These are phyloP conservation scores for Etheostoma perlongum DNA, from an alignment of 2,797 vertebrate species.

Conservation along the genomic window DNA sequence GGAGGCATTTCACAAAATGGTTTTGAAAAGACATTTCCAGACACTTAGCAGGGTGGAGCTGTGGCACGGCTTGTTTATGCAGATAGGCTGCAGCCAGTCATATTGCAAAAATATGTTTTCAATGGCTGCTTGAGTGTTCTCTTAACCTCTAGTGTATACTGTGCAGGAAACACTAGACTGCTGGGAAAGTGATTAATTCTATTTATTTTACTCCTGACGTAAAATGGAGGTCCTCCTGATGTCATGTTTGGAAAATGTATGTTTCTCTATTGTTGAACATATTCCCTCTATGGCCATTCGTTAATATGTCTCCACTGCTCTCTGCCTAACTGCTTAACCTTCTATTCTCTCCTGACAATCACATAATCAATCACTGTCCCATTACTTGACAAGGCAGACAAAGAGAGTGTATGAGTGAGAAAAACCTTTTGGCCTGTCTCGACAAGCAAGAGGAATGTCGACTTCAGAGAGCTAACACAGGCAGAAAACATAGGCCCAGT, in stretches of 20 bases:
- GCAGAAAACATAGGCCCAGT: conserved; percentile 86
- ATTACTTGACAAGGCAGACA: conserved; percentile 77
- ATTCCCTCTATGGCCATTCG: conserved; percentile 61
- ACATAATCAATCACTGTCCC: conserved; percentile 83
- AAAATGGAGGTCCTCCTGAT: conserved; percentile 64
- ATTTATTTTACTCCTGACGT: conserved; percentile 65
- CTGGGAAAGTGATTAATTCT: conserved; percentile 74
- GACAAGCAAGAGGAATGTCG: conserved; percentile 78
- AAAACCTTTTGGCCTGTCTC: conserved; percentile 78
- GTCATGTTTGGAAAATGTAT: conserved; percentile 65
- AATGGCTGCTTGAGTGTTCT: conserved; percentile 81
- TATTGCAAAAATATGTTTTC: conserved; percentile 79
- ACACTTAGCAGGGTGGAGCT: conserved; percentile 80
- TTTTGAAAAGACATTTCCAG: conserved; percentile 82
- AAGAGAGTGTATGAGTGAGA: conserved; percentile 74
- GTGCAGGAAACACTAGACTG: conserved; percentile 67
- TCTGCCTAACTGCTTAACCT: conserved; percentile 78
- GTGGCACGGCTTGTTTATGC: conserved; percentile 80
- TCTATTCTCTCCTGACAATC: conserved; percentile 80
- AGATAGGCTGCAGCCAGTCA: conserved; percentile 76
- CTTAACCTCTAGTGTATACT: conserved; percentile 77
- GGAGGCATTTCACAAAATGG: conserved; percentile 82
- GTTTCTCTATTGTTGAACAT: conserved; percentile 69
- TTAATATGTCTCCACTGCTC: conserved; percentile 66
- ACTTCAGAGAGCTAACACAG: conserved; percentile 80